Conservation (phyloP, 2,797 vertebrate species). For the Poecilia gillii region DNA sequence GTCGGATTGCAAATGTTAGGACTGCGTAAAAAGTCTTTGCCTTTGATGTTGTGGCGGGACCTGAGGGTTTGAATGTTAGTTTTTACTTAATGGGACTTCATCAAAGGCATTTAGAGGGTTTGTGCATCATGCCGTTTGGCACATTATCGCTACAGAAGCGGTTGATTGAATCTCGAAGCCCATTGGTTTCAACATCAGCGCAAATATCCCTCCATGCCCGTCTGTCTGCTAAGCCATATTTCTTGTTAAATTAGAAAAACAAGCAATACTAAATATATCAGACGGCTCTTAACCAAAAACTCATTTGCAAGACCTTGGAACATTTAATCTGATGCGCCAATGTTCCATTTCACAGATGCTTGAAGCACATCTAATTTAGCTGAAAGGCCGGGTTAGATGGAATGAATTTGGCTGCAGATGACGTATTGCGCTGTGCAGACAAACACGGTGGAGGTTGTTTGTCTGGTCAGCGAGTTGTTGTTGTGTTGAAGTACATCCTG, state of each 20-base stretch:
- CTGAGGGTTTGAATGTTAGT: background rate
- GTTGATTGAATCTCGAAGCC: conserved; percentile 1
- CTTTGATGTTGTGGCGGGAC: background rate
- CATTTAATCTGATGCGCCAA: conserved; percentile 48
- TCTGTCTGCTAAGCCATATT: conserved; percentile 34
- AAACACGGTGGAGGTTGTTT: conserved; percentile 52
- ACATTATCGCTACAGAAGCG: background rate
- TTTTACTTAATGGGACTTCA: background rate
- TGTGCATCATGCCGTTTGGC: background rate
- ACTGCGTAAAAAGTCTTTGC: background rate
- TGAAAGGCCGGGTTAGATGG: conserved; percentile 22
- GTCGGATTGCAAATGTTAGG: background rate
- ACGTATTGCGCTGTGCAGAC: conserved; percentile 45
- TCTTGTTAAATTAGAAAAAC: conserved; percentile 54
- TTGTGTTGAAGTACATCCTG: conserved; percentile 40
- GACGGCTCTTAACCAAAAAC: conserved; percentile 69
- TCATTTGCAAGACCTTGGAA: conserved; percentile 65
- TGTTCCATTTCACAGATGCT: conserved; percentile 60
- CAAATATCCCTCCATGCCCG: background rate
- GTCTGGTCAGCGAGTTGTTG: conserved; percentile 43
- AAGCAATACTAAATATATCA: conserved; percentile 26
- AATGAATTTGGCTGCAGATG: conserved; percentile 35
- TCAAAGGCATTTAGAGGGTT: conserved; percentile 3
- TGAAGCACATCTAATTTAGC: conserved; percentile 40
- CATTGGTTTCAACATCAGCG: conserved; percentile 3